Conservation (phyloP, 2,113 vertebrate species). For the Mustelus asterias region DNA sequence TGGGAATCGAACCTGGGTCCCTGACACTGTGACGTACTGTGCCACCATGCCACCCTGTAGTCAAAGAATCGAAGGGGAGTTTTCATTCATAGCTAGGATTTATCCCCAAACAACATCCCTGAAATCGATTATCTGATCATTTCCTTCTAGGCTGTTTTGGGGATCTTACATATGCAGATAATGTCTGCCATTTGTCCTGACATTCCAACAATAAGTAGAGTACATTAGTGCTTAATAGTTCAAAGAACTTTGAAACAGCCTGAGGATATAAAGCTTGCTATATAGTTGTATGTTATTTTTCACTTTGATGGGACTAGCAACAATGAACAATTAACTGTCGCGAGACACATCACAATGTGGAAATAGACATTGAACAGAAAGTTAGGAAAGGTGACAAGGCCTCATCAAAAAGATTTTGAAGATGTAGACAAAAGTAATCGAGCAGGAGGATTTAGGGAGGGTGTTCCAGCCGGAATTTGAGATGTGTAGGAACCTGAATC, state of each 20-base stretch:
- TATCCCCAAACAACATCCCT: not conserved
- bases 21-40: no score
- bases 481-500: not conserved
- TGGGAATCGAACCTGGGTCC: no score
- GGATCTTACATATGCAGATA: not conserved
- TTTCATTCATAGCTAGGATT: not conserved
- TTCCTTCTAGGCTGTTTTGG: not conserved
- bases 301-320: not conserved
- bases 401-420: not conserved
- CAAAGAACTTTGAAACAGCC: not conserved
- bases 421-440: not conserved
- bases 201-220: not conserved
- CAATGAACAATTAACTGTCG: not conserved
- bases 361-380: not conserved
- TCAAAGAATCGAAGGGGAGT: not conserved
- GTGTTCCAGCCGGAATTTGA: not conserved
- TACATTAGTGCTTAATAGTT: not conserved
- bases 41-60: no score
- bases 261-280: not conserved
- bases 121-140: not conserved
- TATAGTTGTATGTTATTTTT: not conserved
- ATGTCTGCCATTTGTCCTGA: not conserved
- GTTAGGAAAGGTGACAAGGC: not conserved
- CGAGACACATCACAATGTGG: not conserved
- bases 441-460: not conserved